Evolutionary conservation across 2,797 vertebrate genomes (phyloP), one percentile per base, ranked within the genome.

Genomic region (Trematomus bernacchii): DNA sequence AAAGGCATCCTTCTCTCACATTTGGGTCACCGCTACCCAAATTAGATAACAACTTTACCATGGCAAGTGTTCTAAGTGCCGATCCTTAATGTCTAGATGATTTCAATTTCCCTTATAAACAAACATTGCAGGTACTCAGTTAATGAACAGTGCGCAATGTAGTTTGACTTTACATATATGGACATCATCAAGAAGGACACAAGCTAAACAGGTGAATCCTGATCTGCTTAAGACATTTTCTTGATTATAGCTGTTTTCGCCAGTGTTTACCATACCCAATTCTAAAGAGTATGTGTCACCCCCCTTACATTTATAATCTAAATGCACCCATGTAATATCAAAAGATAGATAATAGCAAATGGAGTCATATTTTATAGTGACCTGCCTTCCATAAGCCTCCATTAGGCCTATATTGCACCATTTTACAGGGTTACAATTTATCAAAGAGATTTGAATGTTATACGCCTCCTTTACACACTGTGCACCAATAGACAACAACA

Each of bases 1-100:
- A 78, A 59, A 79, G 61, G 23, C 63, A 54, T 58, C 16, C 12
- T 53, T 75, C 23, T 40, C 57, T 75, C 64, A 51, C 62, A 80
- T 81, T 71, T 77, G 73, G 66, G 66, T 73, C 73, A 80, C 67
- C 4, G 30, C 48, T 64, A 54, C 42, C 42, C 51, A 63, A 69
- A 50, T n/a, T 2, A 57, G 44, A 77, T 40, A 21, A 51, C 11
- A 73, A 40, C 60, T 33, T 27, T 23, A 33, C 8, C 27, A 27
- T 19, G 33, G 50, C 63, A 70, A 63, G 33, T 37, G 33, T 37
- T 37, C 33, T 9, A 37, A 37, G 7, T 37, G 33, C 33, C 33
- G 1, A 37, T 37, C 33, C 33, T 37, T 37, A 37, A 37, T 37
- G 33, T 37, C 33, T 37, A 37, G 33, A 9, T 37, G 7, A 37